Evolutionary conservation across 1,140 invertebrate species (phyloP), one percentile per base, ranked within the genome.

Genomic region (Grapholita molesta): DNA sequence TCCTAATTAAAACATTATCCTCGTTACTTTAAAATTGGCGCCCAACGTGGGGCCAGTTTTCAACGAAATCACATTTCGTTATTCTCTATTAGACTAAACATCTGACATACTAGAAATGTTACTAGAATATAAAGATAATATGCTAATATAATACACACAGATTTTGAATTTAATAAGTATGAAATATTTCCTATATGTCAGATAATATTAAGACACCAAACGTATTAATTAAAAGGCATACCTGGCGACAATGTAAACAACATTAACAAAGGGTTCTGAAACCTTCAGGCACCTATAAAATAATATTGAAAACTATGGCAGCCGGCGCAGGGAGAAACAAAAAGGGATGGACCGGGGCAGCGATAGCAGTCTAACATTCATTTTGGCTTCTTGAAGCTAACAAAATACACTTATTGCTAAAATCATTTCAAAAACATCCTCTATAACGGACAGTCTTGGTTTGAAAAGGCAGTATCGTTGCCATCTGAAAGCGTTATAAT

Each of bases 201-300:
- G 53, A 74, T 25, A 53, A 71, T 70, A 64, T 71, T 67, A 77
- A 79, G 69, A 74, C 73, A 80, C 71, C 57, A 83, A 82, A 84
- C 74, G 73, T 85, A 85, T 80, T 83, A 83, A 77, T 65, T 77
- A 85, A 83, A 86, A 84, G 80, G 86, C 88, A 89, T 91, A 91
- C 89, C 89, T 91, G 89, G 89, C 89, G 89, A 91, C 89, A 91
- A 91, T 91, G 89, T 91, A 91, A 91, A 91, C 89, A 91, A 91
- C 89, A 90, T 86, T 88, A 89, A 90, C 67, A 89, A 89, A 87
- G 84, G 86, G 82, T 81, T 89, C 80, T 88, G 80, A 78, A 83
- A 85, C 87, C 83, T 86, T 83, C 89, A 91, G 88, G 88, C 89
- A 90, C 89, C 89, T 91, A 91, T 82, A 84, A 89, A 91, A 89